A percentile compares a stretch with the other conserved stretches of the same genome.
Evolutionary conservation across 2,888 invertebrate species (phyloP).

Genomic region (Eilema sororculum): DNA sequence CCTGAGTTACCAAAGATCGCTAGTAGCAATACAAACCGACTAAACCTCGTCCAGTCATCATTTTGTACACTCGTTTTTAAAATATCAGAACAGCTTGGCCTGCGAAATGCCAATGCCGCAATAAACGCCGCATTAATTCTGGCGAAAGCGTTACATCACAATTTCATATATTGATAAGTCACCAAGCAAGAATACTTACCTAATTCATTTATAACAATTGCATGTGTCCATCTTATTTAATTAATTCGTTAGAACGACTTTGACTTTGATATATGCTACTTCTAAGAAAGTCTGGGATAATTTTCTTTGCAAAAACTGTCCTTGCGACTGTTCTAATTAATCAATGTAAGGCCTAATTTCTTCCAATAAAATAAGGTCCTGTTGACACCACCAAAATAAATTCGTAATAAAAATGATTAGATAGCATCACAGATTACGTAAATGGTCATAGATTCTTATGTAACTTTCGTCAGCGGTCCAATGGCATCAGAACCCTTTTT

Average conservation of each 20-base stretch:
- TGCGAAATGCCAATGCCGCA: too few relatives aligned
- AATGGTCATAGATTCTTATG: too few relatives aligned
- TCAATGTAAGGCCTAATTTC: not conserved
- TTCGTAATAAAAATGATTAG: not conserved
- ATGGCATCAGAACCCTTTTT: too few relatives aligned
- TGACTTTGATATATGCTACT: not conserved
- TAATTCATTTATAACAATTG: slow-evolving; percentile 1
- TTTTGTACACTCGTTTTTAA: not conserved
- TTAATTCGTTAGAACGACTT: not conserved
- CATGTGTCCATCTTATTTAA: not conserved
- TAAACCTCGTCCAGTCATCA: not conserved
- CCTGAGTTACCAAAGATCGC: not conserved
- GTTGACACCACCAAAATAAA: too few relatives aligned
- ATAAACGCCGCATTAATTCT: not conserved
- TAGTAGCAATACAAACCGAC: not conserved
- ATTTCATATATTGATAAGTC: not conserved
- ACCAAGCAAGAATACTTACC: not conserved
- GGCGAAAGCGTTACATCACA: not conserved
- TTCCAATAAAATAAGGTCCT: not conserved
- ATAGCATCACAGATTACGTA: not conserved
- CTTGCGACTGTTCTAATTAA: not conserved
- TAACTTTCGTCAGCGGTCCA: too few relatives aligned
- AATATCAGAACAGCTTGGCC: not conserved
- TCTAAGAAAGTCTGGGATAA: not conserved
- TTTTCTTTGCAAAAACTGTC: not conserved